Percentiles rank a stretch among this genome's conserved stretches.
phyloP scores from a whole-genome alignment of 1,140 invertebrate genomes.

The Holotrichia oblita region DNA sequence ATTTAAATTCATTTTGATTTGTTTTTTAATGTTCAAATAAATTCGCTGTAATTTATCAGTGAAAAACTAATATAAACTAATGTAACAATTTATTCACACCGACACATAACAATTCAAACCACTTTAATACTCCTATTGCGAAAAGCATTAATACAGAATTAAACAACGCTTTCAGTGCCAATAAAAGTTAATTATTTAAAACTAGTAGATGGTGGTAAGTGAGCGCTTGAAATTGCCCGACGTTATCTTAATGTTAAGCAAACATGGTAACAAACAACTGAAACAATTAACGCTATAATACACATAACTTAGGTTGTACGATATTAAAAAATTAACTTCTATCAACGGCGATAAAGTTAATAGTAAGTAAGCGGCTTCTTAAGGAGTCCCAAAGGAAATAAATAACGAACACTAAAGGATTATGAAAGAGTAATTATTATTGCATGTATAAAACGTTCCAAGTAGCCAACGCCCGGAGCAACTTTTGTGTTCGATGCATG shows the following conservation, averaged over 20 bases:
- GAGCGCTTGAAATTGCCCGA: background rate
- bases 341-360: conserved; percentile 7
- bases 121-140: background rate
- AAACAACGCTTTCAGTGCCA: background rate
- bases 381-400: conserved; percentile 45
- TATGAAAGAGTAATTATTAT: conserved; percentile 50
- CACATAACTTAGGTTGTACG: background rate
- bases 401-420: conserved; percentile 50
- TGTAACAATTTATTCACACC: background rate
- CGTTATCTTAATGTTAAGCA: conserved; percentile 34
- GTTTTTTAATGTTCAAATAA: no score
- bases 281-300: conserved; percentile 4
- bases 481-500: conserved; percentile 41
- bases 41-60: no score
- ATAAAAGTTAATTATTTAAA: conserved; percentile 25
- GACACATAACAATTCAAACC: background rate
- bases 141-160: background rate
- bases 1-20: no score
- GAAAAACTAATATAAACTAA: background rate
- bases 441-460: conserved; percentile 46
- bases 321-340: conserved; percentile 17
- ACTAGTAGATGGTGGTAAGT: background rate
- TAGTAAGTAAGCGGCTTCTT: conserved; percentile 19
- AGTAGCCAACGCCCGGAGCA: conserved; percentile 45
- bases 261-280: conserved; percentile 16